A percentile compares a stretch with the other conserved stretches of the same genome.
Evolutionary conservation across 1,140 invertebrate species (phyloP).

Genomic region (Drosophila mayri): DNA sequence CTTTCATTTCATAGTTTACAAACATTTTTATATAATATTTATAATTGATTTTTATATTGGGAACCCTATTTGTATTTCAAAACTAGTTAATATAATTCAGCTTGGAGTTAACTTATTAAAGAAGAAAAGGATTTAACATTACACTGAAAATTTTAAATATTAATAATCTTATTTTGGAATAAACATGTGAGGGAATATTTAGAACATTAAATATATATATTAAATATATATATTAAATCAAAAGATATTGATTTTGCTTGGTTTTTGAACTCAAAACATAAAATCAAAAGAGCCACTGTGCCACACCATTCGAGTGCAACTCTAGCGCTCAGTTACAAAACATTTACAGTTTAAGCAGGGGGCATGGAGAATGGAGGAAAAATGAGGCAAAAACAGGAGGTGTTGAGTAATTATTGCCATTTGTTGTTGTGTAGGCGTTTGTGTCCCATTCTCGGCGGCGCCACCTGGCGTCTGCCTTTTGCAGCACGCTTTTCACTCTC

Average conservation of each 20-base stretch:
- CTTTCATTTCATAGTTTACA: not conserved
- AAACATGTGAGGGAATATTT: too few species aligned
- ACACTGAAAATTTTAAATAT: too few species aligned
- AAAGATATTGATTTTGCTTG: not conserved
- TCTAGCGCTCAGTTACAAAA: constrained; percentile 56
- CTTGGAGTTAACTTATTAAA: too few species aligned
- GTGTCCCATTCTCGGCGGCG: constrained; percentile 9
- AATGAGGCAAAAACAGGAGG: constrained; percentile 30
- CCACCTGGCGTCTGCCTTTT: constrained; percentile 35
- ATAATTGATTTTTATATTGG: not conserved
- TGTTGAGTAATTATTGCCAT: constrained; percentile 74
- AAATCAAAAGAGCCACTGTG: not conserved
- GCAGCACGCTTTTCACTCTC: constrained; percentile 24
- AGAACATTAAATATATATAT: too few species aligned
- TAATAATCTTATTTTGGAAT: too few species aligned
- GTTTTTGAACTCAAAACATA: not conserved
- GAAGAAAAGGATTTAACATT: too few species aligned
- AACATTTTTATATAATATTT: not conserved
- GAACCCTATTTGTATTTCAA: too few species aligned
- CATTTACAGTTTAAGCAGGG: constrained; percentile 32
- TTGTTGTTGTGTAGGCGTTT: constrained; percentile 43
- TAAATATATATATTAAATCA: not conserved
- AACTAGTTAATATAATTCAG: too few species aligned
- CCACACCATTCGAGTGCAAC: not conserved
- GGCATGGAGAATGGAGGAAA: constrained; percentile 16